Evolutionary conservation across 2,797 vertebrate species (phyloP), one percentile per base, ranked within the genome.

Genomic region (Falco biarmicus): DNA sequence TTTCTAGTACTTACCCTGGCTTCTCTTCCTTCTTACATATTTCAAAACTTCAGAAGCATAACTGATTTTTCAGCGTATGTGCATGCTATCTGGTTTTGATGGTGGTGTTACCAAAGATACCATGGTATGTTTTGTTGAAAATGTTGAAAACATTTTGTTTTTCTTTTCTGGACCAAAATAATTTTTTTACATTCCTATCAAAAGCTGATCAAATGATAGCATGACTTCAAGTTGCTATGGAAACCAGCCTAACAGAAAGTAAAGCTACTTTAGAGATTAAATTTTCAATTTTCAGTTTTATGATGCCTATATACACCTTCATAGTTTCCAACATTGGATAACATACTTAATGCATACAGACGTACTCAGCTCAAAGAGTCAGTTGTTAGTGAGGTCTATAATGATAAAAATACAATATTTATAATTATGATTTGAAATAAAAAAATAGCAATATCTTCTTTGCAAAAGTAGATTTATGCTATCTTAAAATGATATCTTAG

Each of bases 131-230:
- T 92, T 87, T 75, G 63, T 28, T 25, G 34, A 84, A 91, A 50
- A 71, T 54, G 50, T 54, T 75, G 32, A 69, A 78, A 75, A 15
- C 2, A 41, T 9, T 20, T 21, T 37, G 34, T 60, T 73, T 79
- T 92, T 26, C 1, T 73, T 91, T 87, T 50, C 61, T 66, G 65
- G 39, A 86, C 32, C 16, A 90, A 91, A 90, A 54, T 29, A 73
- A 45, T 59, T 48, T 87, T 87, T 78, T 84, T 85, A 5, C 15
- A 95, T 91, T 93, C 54, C 15, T 84, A 59, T 76, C 59, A 91
- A 89, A 60, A 91, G 39, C 28, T 66, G 70, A 87, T 88, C 43
- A 84, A 94, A 95, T 80, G 88, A 90, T 70, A 87, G 37, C 15
- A 17, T 2, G 32, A 73, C 39, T 93, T 88, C 20, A 82, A 24